Evolutionary conservation across 2,888 invertebrate genomes (phyloP).

Genomic region (Merodon equestris): DNA sequence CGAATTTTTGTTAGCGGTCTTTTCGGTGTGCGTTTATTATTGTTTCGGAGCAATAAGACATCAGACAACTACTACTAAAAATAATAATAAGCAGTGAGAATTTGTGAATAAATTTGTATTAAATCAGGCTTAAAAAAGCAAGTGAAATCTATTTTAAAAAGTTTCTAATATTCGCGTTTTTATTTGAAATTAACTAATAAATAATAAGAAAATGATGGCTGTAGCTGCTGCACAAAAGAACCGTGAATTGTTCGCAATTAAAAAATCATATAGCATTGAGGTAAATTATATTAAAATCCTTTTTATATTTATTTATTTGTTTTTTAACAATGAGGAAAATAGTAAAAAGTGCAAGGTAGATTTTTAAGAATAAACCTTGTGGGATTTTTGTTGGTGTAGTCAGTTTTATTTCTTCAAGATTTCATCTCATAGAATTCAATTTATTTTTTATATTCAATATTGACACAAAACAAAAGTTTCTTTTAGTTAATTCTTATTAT

Average conservation of each 20-base stretch:
- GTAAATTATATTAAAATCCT: conserved; percentile 83
- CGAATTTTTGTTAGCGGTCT: conserved; percentile 51
- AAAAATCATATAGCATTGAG: conserved; percentile 98
- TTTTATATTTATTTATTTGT: background rate
- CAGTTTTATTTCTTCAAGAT: no score
- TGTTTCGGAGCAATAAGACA: conserved; percentile 62
- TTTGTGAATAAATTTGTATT: conserved; percentile 55
- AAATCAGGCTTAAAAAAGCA: conserved; percentile 62
- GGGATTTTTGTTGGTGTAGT: no score
- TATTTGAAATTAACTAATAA: conserved; percentile 73
- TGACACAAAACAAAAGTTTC: no score
- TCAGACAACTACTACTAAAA: conserved; percentile 60
- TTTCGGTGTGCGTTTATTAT: conserved; percentile 42
- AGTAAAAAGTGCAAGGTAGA: background rate
- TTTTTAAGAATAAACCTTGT: background rate
- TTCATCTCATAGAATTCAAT: background rate
- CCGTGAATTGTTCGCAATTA: conserved; percentile 97
- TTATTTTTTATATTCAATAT: background rate
- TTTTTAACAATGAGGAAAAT: background rate
- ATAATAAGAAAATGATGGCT: conserved; percentile 84
- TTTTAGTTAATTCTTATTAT: no score
- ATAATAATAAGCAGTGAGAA: conserved; percentile 62
- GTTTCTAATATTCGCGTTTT: conserved; percentile 69
- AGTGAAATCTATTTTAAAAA: conserved; percentile 50
- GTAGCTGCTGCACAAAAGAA: conserved; percentile 96